These are phyloP conservation scores for Anseranas semipalmata DNA, from an alignment of 2,113 vertebrate genomes.

Conservation along the genomic window DNA sequence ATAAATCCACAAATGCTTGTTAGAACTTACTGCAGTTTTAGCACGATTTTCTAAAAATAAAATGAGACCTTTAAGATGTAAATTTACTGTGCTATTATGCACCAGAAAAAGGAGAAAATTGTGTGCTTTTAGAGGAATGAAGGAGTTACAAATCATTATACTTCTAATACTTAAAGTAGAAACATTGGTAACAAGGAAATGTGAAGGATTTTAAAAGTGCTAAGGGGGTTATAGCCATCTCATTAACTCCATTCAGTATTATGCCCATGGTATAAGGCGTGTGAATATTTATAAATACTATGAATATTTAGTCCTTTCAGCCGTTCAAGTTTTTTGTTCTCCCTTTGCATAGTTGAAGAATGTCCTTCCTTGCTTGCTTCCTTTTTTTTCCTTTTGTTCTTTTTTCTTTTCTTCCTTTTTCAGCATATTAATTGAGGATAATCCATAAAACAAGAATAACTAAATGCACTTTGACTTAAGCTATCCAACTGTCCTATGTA, in stretches of 20 bases:
- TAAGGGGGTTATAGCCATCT: neutral
- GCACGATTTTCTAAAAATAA: neutral
- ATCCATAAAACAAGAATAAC: neutral
- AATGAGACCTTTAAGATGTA: neutral
- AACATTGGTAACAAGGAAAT: neutral
- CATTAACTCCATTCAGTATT: neutral
- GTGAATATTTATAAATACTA: neutral
- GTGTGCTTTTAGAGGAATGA: neutral
- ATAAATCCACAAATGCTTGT: neutral
- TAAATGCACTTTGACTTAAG: neutral
- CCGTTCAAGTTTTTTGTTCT: neutral
- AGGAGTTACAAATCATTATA: neutral
- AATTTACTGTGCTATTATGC: neutral
- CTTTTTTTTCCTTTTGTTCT: neutral
- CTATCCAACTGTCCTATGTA: neutral
- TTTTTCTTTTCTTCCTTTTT: neutral
- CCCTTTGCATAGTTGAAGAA: neutral
- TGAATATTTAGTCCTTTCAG: neutral
- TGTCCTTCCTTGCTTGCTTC: neutral
- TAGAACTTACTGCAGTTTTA: neutral
- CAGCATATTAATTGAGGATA: neutral
- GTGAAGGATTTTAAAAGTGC: neutral
- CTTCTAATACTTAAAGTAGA: neutral
- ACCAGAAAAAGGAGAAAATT: neutral
- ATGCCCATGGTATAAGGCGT: neutral